Percentiles rank a stretch among this genome's conserved stretches.
Conservation (phyloP, 2,888 invertebrate species). For the Tethea ocularis region DNA sequence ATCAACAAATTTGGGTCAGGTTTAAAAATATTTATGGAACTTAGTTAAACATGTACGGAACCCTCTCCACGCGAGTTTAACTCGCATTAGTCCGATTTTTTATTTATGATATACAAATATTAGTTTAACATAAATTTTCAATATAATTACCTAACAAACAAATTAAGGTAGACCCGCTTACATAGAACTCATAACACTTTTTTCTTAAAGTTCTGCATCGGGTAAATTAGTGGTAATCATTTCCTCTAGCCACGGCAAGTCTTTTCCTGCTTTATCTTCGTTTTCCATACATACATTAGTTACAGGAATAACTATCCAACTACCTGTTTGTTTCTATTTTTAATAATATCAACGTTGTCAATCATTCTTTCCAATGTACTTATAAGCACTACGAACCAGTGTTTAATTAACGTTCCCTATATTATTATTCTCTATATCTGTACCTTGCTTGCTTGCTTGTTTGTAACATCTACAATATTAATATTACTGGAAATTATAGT, state of each 20-base stretch:
- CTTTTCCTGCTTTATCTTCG: not conserved
- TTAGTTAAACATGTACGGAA: too few species aligned
- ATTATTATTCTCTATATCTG: not conserved
- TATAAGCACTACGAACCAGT: not conserved
- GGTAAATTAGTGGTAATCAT: not conserved
- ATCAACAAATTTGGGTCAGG: too few species aligned
- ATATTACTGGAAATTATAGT: not conserved
- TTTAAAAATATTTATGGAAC: too few species aligned
- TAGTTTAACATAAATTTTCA: too few species aligned
- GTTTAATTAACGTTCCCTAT: not conserved
- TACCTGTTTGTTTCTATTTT: not conserved
- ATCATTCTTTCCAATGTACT: not conserved
- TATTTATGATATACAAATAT: too few species aligned
- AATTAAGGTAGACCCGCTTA: not conserved
- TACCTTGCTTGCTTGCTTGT: too few species aligned
- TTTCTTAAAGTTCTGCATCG: not conserved
- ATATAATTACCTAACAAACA: not conserved
- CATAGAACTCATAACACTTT: not conserved
- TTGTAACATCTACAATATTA: not conserved
- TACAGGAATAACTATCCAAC: not conserved
- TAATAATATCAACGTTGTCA: not conserved
- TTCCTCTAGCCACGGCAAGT: not conserved
- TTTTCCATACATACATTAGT: not conserved
- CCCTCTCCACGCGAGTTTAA: too few species aligned
- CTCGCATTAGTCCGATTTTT: too few species aligned